These are phyloP conservation scores for Nixonia krombeini DNA, from an alignment of 1,140 invertebrate genomes.

Conservation along the genomic window DNA sequence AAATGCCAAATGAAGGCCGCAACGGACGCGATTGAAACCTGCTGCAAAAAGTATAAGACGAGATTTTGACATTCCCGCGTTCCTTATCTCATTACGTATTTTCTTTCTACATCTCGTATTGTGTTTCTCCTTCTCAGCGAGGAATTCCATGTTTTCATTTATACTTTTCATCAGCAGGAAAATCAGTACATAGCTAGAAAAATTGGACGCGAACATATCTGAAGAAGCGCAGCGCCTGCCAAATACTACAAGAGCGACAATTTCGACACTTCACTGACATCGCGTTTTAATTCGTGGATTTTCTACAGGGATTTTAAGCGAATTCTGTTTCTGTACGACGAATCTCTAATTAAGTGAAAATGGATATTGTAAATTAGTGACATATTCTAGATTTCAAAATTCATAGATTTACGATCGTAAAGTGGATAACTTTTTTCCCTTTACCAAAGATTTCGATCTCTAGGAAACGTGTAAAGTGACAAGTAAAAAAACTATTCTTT, in stretches of 20 bases:
- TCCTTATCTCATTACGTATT: no score
- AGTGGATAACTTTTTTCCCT: no score
- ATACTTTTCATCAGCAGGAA: conserved; percentile 6
- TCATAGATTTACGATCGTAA: no score
- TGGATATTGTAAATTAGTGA: no score
- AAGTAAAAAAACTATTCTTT: neutral
- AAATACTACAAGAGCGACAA: conserved; percentile 17
- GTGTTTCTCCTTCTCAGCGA: no score
- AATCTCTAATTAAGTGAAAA: conserved; percentile 25
- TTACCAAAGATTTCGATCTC: no score
- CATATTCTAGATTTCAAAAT: neutral
- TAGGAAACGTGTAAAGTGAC: no score
- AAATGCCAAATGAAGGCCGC: conserved; percentile 4
- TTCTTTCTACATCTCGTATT: no score
- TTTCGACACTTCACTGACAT: conserved; percentile 48
- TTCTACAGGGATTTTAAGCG: conserved; percentile 38
- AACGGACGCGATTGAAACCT: neutral
- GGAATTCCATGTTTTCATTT: neutral
- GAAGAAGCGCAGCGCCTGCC: conserved; percentile 6
- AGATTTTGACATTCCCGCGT: no score
- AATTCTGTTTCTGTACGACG: conserved; percentile 11
- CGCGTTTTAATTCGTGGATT: conserved; percentile 21
- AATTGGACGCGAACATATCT: conserved; percentile 7
- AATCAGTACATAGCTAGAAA: neutral
- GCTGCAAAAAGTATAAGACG: neutral